A percentile compares a stretch with the other conserved stretches of the same genome.
phyloP scores from a whole-genome alignment of 2,797 vertebrate genomes.

The Adelosebastes latens region DNA sequence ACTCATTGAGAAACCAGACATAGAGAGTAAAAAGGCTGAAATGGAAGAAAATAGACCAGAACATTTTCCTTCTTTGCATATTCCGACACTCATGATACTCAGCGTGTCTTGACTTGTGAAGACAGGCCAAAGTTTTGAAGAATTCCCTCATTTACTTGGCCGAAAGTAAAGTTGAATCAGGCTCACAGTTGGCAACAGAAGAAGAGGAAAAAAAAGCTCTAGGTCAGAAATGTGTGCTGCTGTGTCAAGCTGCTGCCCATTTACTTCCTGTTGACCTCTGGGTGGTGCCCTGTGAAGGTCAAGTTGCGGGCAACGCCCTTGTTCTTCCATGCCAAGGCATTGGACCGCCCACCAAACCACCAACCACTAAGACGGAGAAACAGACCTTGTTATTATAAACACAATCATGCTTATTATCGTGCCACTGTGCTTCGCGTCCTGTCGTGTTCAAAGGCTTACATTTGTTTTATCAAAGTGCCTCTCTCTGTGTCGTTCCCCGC shows the following conservation, averaged over 20 bases:
- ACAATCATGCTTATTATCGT: conserved; percentile 74
- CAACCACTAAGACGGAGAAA: conserved; percentile 65
- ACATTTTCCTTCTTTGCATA: conserved; percentile 46
- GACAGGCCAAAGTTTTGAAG: conserved; percentile 57
- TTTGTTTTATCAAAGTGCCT: conserved; percentile 63
- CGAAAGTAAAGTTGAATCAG: conserved; percentile 42
- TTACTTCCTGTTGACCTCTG: conserved; percentile 78
- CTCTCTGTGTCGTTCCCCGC: conserved; percentile 15
- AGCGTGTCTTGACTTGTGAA: conserved; percentile 63
- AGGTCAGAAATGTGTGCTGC: conserved; percentile 40
- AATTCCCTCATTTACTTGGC: conserved; percentile 65
- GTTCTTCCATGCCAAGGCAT: conserved; percentile 48
- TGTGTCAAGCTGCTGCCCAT: conserved; percentile 36
- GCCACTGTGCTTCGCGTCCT: conserved; percentile 63
- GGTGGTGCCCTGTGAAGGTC: conserved; percentile 64
- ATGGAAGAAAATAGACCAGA: conserved; percentile 24
- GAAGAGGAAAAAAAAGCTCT: conserved; percentile 1
- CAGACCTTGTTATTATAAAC: conserved; percentile 74
- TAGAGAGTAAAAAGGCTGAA: conserved; percentile 22
- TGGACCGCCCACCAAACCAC: conserved; percentile 66
- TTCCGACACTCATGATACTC: conserved; percentile 43
- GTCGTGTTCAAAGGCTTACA: conserved; percentile 69
- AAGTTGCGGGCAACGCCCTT: conserved; percentile 57
- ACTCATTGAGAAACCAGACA: conserved; percentile 12
- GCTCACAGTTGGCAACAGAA: conserved; percentile 29